These are phyloP conservation scores for Mythimna lalbum DNA, from an alignment of 2,888 invertebrate species.

Conservation along the genomic window DNA sequence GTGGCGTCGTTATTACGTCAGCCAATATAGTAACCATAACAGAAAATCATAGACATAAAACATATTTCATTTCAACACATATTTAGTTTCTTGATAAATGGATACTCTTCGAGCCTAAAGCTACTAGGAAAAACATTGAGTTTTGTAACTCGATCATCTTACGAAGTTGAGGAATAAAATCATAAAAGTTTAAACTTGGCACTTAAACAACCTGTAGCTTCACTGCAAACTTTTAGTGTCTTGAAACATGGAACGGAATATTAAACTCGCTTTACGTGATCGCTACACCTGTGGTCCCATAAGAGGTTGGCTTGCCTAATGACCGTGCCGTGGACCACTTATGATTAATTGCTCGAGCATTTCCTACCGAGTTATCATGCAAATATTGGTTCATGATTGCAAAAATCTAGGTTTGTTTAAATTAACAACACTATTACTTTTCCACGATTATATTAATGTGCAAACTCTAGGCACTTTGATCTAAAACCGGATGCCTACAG, in stretches of 20 bases:
- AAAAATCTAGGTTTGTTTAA: slow-evolving; percentile 7
- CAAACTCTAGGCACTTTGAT: slow-evolving; percentile 8
- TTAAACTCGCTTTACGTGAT: slow-evolving; percentile 26
- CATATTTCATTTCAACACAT: background rate
- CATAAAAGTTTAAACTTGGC: slow-evolving; percentile 46
- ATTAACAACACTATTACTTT: background rate
- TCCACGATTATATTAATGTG: slow-evolving; percentile 13
- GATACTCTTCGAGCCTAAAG: slow-evolving; percentile 1
- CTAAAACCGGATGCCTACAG: slow-evolving; percentile 36
- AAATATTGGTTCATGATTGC: background rate
- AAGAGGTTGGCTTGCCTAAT: slow-evolving; percentile 1
- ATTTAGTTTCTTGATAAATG: slow-evolving; percentile 3
- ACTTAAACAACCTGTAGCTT: slow-evolving; percentile 52
- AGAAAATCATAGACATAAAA: slow-evolving; percentile 4
- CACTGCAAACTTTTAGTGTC: slow-evolving; percentile 35
- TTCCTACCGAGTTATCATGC: background rate
- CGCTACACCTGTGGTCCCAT: slow-evolving; percentile 37
- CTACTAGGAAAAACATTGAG: slow-evolving; percentile 12
- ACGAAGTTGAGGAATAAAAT: slow-evolving; percentile 29
- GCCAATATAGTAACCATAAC: slow-evolving; percentile 31
- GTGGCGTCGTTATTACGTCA: slow-evolving; percentile 38
- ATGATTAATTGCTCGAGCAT: slow-evolving; percentile 8
- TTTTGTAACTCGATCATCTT: slow-evolving; percentile 36
- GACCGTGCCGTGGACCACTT: background rate
- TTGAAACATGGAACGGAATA: slow-evolving; percentile 36